Percentiles rank a stretch among this genome's conserved stretches.
These are phyloP conservation scores for Dryoscopus gambensis DNA, from an alignment of 2,113 vertebrate species.

Conservation along the genomic window DNA sequence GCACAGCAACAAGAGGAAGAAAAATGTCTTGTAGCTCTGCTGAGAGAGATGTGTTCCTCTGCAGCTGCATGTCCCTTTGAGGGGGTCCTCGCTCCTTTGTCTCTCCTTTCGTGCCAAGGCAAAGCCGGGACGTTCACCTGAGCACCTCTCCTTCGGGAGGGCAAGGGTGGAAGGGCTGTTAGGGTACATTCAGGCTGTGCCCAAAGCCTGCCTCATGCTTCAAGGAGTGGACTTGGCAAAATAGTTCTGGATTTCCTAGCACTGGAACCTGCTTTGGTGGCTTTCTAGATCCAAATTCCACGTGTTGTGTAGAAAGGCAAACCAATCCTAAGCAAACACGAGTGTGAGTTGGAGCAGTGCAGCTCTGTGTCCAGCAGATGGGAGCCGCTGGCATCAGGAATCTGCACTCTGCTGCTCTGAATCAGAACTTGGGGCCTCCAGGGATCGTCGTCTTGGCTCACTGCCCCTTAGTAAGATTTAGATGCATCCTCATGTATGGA, in stretches of 20 bases:
- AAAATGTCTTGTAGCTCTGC: not conserved
- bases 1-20: not conserved
- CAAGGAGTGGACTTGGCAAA: not conserved
- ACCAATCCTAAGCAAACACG: accelerated
- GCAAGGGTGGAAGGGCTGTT: accelerated
- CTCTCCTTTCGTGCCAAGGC: not conserved
- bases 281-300: not conserved
- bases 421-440: not conserved
- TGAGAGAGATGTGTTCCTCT: not conserved
- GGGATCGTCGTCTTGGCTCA: not conserved
- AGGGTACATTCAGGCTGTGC: not conserved
- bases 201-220: not conserved
- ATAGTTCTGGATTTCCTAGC: not conserved
- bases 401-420: not conserved
- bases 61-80: not conserved
- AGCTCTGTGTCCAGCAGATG: not conserved
- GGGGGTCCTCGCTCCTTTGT: not conserved
- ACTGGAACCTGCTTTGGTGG: not conserved
- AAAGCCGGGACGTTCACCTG: not conserved
- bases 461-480: not conserved
- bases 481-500: not conserved
- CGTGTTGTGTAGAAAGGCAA: not conserved
- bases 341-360: not conserved
- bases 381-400: not conserved
- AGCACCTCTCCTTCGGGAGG: too few species aligned